Conservation (phyloP, 2,113 vertebrate genomes). For the Galeopterus variegatus region DNA sequence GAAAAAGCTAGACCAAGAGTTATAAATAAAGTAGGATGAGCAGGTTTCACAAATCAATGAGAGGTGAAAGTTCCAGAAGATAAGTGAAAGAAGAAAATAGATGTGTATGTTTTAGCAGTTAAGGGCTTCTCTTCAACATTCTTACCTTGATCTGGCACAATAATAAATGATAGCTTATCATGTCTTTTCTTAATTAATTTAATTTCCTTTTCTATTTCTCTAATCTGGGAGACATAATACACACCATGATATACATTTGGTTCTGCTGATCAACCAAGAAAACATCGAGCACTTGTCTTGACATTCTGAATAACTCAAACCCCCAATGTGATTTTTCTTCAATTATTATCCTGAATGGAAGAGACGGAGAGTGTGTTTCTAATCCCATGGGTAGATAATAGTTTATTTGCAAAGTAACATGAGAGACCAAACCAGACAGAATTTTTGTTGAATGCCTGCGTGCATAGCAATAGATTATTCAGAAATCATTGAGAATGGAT, state of each 20-base stretch:
- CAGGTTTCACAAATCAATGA: background rate
- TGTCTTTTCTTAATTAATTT: conserved; percentile 2
- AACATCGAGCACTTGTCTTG: background rate
- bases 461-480: background rate
- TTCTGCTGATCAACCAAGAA: background rate
- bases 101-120: background rate
- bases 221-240: background rate
- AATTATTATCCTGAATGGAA: conserved; percentile 52
- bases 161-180: background rate
- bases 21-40: background rate
- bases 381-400: background rate
- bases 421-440: background rate
- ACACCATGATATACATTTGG: background rate
- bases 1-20: background rate
- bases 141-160: background rate
- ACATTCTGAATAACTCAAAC: conserved; percentile 51
- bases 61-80: background rate
- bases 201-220: background rate
- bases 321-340: background rate
- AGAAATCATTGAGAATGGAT: background rate
- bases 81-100: background rate
- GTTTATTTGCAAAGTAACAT: conserved; percentile 27
- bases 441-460: background rate
- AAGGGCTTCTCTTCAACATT: background rate
- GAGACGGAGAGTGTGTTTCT: conserved; percentile 29